Conservation (phyloP, 2,797 vertebrate species). For the Thripadectes ignobilis region DNA sequence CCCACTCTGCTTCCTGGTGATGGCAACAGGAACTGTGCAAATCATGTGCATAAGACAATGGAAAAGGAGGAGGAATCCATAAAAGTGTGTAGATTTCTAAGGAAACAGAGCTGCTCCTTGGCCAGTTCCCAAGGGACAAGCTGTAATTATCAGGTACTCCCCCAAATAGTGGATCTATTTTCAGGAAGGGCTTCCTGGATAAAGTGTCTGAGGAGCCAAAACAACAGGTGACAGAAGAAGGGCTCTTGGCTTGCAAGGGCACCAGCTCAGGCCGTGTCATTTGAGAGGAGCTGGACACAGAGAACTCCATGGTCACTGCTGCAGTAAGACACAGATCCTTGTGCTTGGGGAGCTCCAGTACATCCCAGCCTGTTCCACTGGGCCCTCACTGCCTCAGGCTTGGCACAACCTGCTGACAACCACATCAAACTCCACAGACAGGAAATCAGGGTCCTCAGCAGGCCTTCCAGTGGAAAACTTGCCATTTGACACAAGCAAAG, state of each 20-base stretch:
- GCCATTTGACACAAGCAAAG: background rate
- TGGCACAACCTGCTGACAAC: background rate
- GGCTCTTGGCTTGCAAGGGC: background rate
- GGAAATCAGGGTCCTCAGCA: background rate
- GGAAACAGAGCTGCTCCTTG: background rate
- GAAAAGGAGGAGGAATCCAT: background rate
- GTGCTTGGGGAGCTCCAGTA: background rate
- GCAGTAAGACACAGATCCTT: background rate
- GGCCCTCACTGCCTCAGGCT: background rate
- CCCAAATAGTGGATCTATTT: background rate
- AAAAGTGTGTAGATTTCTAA: background rate
- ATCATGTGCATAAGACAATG: fast-evolving
- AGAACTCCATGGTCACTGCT: fast-evolving
- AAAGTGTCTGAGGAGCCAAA: background rate
- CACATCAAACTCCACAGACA: background rate
- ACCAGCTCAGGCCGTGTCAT: background rate
- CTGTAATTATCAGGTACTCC: background rate
- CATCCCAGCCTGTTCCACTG: background rate
- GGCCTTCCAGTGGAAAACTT: background rate
- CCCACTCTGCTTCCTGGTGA: background rate
- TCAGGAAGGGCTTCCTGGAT: background rate
- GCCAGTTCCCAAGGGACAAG: background rate
- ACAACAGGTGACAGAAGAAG: background rate
- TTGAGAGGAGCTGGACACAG: background rate
- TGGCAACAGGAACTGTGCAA: background rate